phyloP scores from a whole-genome alignment of 2,888 invertebrate species.

The Cerceris ruficornis region DNA sequence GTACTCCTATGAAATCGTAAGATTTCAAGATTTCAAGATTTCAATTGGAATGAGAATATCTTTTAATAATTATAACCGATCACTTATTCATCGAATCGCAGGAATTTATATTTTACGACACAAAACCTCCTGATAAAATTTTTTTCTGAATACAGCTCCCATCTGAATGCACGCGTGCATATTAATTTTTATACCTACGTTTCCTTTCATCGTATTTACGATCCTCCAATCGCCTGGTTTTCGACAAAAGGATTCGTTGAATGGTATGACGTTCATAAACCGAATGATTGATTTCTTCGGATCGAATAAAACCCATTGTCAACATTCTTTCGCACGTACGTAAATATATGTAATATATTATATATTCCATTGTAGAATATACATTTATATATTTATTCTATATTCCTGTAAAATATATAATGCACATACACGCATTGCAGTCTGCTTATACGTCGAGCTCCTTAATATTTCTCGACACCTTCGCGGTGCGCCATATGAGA shows the following conservation, averaged over 20 bases:
- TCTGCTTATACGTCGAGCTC: constrained; percentile 35
- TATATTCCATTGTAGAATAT: no score
- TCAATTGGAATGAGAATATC: no score
- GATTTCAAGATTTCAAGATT: no score
- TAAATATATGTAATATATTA: constrained; percentile 17
- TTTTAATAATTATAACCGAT: no score
- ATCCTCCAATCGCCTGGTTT: not conserved
- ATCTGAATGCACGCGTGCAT: not conserved
- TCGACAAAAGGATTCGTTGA: constrained; percentile 39
- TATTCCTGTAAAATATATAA: no score
- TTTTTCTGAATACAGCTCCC: not conserved
- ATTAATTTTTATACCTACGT: not conserved
- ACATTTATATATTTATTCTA: no score
- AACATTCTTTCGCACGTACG: constrained; percentile 51
- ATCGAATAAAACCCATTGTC: constrained; percentile 51
- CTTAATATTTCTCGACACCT: constrained; percentile 61
- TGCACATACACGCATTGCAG: not conserved
- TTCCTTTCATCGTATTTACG: not conserved
- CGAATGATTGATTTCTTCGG: constrained; percentile 53
- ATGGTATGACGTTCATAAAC: constrained; percentile 50
- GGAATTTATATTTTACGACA: no score
- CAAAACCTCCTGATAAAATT: no score
- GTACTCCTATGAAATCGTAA: no score
- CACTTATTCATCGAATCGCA: no score
- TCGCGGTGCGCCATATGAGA: constrained; percentile 31